These are phyloP conservation scores for Amphimallon solstitiale DNA, from an alignment of 2,888 invertebrate species.

Conservation along the genomic window DNA sequence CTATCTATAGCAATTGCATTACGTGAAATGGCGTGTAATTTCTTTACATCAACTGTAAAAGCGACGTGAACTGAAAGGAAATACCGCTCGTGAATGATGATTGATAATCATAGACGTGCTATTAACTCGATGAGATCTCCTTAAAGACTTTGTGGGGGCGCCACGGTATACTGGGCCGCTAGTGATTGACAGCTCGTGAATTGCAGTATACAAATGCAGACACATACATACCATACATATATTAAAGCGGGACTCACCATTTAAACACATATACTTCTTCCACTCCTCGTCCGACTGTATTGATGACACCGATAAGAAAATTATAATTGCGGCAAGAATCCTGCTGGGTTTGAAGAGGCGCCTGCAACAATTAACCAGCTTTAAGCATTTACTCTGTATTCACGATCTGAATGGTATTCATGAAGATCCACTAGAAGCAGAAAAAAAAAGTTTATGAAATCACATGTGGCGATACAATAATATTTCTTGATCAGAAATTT, in stretches of 20 bases:
- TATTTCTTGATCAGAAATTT: no score
- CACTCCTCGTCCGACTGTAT: slow-evolving; percentile 17
- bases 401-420: no score
- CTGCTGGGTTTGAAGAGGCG: slow-evolving; percentile 32
- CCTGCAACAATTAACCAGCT: slow-evolving; percentile 30
- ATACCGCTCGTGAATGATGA: slow-evolving; percentile 39
- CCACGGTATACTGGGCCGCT: slow-evolving; percentile 41
- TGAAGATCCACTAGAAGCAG: no score
- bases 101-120: slow-evolving; percentile 48
- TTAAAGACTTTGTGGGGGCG: slow-evolving; percentile 46
- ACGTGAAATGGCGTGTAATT: not conserved
- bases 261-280: slow-evolving; percentile 2
- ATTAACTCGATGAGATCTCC: slow-evolving; percentile 47
- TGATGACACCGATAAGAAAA: slow-evolving; percentile 33
- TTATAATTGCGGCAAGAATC: slow-evolving; percentile 28
- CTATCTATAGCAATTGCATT: not conserved
- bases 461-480: no score
- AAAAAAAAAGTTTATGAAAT: no score
- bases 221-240: not conserved
- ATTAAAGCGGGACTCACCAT: not conserved
- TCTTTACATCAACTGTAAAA: slow-evolving; percentile 30
- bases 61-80: slow-evolving; percentile 12
- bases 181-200: slow-evolving; percentile 37
- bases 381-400: not conserved
- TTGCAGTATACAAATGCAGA: slow-evolving; percentile 9